phyloP scores from a whole-genome alignment of 2,113 vertebrate genomes.

The Spilogale gracilis region DNA sequence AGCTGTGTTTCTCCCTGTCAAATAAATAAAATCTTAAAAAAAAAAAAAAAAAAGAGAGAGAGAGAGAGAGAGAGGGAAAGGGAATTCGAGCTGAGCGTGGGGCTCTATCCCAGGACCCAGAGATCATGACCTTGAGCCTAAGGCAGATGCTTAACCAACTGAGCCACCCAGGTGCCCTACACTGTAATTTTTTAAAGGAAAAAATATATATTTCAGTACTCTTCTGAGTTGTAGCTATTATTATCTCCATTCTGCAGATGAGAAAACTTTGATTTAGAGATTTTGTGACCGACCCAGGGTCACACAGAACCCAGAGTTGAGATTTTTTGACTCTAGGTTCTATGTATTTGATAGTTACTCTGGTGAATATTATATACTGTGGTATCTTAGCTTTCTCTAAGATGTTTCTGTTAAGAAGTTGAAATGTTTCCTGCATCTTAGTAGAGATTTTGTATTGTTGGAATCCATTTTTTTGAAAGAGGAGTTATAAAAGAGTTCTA shows the following conservation, averaged over 20 bases:
- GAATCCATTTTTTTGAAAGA: constrained; percentile 22
- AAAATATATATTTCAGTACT: background rate
- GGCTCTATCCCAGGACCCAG: background rate
- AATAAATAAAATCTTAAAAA: too few relatives aligned
- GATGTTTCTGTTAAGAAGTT: background rate
- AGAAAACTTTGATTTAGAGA: constrained; percentile 23
- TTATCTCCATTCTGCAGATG: background rate
- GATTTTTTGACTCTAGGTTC: background rate
- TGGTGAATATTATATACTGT: background rate
- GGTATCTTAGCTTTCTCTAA: background rate
- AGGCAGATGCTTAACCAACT: background rate
- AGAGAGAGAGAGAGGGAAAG: background rate
- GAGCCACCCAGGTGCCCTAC: background rate
- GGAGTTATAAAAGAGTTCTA: background rate
- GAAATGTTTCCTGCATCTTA: constrained; percentile 14
- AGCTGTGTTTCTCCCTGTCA: too few relatives aligned
- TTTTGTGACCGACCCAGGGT: background rate
- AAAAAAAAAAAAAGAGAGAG: too few relatives aligned
- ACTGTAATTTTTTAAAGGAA: background rate
- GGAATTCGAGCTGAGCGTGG: background rate
- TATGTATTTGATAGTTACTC: background rate
- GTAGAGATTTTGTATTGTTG: background rate
- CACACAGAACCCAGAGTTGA: background rate
- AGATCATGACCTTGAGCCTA: background rate
- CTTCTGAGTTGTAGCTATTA: background rate